Evolutionary conservation across 2,113 vertebrate genomes (phyloP).

Genomic region (Hemibates koningsi): DNA sequence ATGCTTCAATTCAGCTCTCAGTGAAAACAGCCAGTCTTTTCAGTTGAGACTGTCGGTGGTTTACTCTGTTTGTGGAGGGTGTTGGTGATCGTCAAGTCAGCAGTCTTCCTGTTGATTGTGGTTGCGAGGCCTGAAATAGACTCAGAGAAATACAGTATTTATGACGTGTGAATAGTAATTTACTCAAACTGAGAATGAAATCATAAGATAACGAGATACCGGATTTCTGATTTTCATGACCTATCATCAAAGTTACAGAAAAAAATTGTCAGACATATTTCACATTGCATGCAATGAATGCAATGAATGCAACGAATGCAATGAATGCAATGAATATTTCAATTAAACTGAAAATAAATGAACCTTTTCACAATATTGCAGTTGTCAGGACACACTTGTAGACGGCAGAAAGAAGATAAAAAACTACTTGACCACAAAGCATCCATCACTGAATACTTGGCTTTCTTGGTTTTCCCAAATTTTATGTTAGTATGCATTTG

Average conservation of each 20-base stretch:
- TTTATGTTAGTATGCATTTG: background rate
- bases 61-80: background rate
- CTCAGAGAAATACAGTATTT: background rate
- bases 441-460: background rate
- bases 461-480: background rate
- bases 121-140: background rate
- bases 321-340: background rate
- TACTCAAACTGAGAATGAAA: background rate
- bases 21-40: background rate
- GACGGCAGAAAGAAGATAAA: background rate
- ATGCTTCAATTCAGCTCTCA: background rate
- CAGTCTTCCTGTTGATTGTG: background rate
- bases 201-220: background rate
- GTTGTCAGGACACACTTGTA: background rate
- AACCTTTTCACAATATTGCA: background rate
- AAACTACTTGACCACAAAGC: background rate
- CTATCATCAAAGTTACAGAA: background rate
- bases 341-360: background rate
- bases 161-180: background rate
- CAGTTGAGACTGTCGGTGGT: background rate
- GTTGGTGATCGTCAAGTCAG: background rate
- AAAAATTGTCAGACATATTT: background rate
- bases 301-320: background rate
- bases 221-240: background rate
- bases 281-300: background rate